phyloP scores from a whole-genome alignment of 2,113 vertebrate species.

The Poicephalus meyeri region DNA sequence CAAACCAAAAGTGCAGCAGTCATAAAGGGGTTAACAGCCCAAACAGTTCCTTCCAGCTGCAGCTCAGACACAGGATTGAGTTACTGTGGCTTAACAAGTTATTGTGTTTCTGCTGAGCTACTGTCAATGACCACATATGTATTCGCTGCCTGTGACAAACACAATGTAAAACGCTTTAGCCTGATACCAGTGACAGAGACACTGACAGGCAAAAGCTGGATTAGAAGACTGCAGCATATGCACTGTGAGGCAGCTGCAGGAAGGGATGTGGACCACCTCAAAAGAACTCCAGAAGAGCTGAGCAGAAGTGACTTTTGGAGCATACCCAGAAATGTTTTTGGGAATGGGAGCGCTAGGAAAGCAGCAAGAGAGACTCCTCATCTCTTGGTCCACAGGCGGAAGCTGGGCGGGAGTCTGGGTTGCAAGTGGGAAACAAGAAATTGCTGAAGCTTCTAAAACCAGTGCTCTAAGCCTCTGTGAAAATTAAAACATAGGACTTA shows the following conservation, averaged over 20 bases:
- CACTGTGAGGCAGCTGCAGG: background rate
- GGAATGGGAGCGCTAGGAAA: background rate
- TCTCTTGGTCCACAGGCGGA: background rate
- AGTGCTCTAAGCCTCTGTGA: background rate
- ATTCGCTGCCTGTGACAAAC: conserved; percentile 45
- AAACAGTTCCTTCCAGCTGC: conserved; percentile 51
- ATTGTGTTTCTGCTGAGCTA: conserved; percentile 67
- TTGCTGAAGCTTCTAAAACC: background rate
- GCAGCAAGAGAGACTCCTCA: background rate
- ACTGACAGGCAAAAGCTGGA: conserved; percentile 46
- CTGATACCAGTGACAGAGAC: conserved; percentile 46
- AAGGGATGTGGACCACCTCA: background rate
- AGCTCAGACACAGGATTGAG: conserved; percentile 39
- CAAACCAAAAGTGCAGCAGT: background rate
- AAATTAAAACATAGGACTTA: background rate
- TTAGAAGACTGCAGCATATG: background rate
- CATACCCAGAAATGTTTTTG: conserved; percentile 11
- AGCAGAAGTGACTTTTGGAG: conserved; percentile 20
- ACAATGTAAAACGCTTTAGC: conserved; percentile 35
- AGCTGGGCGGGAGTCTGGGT: background rate
- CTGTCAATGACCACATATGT: conserved; percentile 63
- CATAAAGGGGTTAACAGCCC: conserved; percentile 12
- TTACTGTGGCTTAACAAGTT: conserved; percentile 66
- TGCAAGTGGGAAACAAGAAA: background rate
- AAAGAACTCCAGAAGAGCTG: background rate